Conservation (phyloP, 2,888 invertebrate species). For the Drosophila anceps region DNA sequence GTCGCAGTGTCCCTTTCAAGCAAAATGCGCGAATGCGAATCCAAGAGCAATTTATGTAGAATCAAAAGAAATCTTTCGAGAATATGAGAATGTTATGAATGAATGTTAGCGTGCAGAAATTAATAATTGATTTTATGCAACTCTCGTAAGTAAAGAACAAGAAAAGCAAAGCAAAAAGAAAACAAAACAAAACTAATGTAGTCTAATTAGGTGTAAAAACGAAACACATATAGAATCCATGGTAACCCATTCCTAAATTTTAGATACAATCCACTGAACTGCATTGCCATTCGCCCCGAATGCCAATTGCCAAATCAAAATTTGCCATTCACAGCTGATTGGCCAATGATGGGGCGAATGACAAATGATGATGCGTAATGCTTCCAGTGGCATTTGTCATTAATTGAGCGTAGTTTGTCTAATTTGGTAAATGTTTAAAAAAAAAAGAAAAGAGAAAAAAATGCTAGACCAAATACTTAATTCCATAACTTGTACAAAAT, state of each 20-base stretch:
- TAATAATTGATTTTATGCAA: conserved; percentile 44
- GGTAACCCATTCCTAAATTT: conserved; percentile 62
- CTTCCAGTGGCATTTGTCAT: conserved; percentile 14
- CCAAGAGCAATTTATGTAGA: conserved; percentile 63
- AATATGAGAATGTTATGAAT: conserved; percentile 46
- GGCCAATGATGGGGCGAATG: conserved; percentile 2
- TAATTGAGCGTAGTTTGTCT: conserved; percentile 52
- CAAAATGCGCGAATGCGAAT: conserved; percentile 20
- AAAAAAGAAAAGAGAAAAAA: conserved; percentile 10
- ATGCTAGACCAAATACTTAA: conserved; percentile 69
- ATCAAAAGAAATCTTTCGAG: conserved; percentile 42
- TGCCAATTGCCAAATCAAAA: conserved; percentile 3
- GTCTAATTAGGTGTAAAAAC: conserved; percentile 47
- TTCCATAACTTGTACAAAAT: conserved; percentile 62
- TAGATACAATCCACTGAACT: conserved; percentile 21
- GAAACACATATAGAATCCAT: conserved; percentile 41
- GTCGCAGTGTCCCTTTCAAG: conserved; percentile 23
- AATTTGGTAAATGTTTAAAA: conserved; percentile 44
- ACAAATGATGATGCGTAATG: background rate
- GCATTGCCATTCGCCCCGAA: background rate
- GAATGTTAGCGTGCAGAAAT: conserved; percentile 32
- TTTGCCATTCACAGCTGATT: background rate
- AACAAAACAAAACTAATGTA: conserved; percentile 2
- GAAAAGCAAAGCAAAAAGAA: background rate
- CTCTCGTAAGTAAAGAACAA: conserved; percentile 34